A percentile compares a stretch with the other conserved stretches of the same genome.
These are phyloP conservation scores for Manis crassicaudata DNA, from an alignment of 2,797 vertebrate genomes.

Conservation along the genomic window DNA sequence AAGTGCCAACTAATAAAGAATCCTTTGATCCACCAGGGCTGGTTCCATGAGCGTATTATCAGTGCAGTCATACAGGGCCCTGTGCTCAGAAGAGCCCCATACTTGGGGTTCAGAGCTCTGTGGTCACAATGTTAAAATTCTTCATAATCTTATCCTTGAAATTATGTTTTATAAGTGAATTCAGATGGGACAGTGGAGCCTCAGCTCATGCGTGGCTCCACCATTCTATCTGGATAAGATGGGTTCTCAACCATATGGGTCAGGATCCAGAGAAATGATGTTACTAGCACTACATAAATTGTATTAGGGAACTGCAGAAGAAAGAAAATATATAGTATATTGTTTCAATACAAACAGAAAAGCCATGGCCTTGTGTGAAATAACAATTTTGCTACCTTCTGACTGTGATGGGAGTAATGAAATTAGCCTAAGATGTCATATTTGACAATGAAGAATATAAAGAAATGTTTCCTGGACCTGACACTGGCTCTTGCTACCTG, in stretches of 20 bases:
- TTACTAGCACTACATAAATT: neutral
- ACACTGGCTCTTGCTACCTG: neutral
- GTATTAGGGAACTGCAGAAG: neutral
- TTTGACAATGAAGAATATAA: neutral
- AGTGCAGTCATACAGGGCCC: neutral
- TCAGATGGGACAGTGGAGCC: neutral
- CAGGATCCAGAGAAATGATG: neutral
- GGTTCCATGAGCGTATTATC: neutral
- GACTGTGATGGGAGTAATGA: neutral
- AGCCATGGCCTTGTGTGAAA: neutral
- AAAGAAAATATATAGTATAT: neutral
- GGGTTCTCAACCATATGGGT: neutral
- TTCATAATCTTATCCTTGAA: conserved; percentile 3
- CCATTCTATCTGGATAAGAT: neutral
- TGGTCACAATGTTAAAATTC: neutral
- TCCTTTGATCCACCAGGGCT: neutral
- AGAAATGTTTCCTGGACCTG: neutral
- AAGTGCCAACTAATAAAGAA: neutral
- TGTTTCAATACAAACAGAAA: neutral
- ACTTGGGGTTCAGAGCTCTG: neutral
- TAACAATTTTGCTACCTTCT: neutral
- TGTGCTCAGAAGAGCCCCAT: neutral
- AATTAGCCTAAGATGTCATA: neutral
- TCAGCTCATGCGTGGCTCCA: neutral
- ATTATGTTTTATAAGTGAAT: neutral